Evolutionary conservation across 2,888 invertebrate genomes (phyloP).

Genomic region (Cantharis lateralis): DNA sequence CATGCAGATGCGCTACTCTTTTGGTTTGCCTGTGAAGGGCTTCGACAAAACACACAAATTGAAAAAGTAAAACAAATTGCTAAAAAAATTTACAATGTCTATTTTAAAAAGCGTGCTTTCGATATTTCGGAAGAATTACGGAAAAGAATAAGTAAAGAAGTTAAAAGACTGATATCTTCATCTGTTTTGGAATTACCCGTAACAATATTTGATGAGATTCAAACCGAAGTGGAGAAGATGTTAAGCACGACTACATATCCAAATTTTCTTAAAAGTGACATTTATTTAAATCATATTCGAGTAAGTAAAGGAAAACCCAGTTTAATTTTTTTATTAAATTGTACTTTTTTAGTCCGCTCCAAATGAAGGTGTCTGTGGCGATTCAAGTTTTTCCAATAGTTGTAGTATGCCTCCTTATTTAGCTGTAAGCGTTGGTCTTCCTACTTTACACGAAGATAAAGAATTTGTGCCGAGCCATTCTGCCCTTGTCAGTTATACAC

Average conservation of each 20-base stretch:
- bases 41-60: slow-evolving; percentile 77
- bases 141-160: slow-evolving; percentile 65
- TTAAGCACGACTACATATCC: slow-evolving; percentile 90
- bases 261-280: slow-evolving; percentile 89
- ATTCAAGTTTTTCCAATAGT: slow-evolving; percentile 52
- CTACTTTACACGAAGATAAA: slow-evolving; percentile 86
- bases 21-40: slow-evolving; percentile 92
- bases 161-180: slow-evolving; percentile 75
- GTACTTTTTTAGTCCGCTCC: slow-evolving; percentile 45
- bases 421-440: slow-evolving; percentile 60
- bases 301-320: slow-evolving; percentile 50
- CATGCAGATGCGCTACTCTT: slow-evolving; percentile 85
- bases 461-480: slow-evolving; percentile 62
- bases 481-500: slow-evolving; percentile 45
- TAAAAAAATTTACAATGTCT: slow-evolving; percentile 75
- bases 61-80: slow-evolving; percentile 76
- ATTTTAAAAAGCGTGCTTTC: slow-evolving; percentile 58
- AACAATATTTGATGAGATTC: slow-evolving; percentile 80
- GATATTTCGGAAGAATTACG: slow-evolving; percentile 82
- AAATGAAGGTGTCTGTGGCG: slow-evolving; percentile 47
- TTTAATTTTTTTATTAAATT: neutral
- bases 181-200: slow-evolving; percentile 61
- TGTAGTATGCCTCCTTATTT: slow-evolving; percentile 49
- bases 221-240: slow-evolving; percentile 71
- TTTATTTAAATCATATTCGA: slow-evolving; percentile 85